phyloP scores from a whole-genome alignment of 2,113 vertebrate species.

The Hippolais icterina region DNA sequence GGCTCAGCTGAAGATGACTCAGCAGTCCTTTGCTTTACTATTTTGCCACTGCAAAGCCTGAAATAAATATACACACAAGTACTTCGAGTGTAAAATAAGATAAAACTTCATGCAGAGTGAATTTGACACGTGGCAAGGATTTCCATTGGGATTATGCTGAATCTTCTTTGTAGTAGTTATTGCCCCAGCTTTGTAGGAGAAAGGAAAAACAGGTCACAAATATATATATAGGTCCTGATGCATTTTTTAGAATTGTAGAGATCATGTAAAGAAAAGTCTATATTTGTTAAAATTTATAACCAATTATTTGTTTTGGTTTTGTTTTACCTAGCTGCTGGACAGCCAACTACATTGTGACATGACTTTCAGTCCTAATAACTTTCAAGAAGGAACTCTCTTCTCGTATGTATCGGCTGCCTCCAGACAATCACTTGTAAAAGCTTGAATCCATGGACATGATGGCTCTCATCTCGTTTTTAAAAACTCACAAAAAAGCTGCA shows the following conservation, averaged over 20 bases:
- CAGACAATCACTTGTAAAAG: slow-evolving; percentile 70
- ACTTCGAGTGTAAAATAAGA: neutral
- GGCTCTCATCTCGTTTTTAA: slow-evolving; percentile 62
- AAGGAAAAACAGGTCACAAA: neutral
- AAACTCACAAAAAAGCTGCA: slow-evolving; percentile 49
- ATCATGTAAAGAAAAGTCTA: neutral
- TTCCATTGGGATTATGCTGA: neutral
- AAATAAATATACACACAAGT: neutral
- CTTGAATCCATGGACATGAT: slow-evolving; percentile 50
- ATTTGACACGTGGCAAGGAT: neutral
- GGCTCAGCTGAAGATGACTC: neutral
- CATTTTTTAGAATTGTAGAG: fast-evolving
- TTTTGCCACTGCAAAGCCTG: neutral
- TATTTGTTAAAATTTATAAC: neutral
- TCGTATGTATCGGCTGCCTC: slow-evolving; percentile 38
- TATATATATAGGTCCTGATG: neutral
- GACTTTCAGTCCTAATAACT: slow-evolving; percentile 22
- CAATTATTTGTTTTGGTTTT: neutral
- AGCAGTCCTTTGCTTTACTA: neutral
- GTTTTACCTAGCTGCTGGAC: slow-evolving; percentile 85
- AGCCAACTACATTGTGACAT: slow-evolving; percentile 94
- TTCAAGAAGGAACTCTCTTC: slow-evolving; percentile 52
- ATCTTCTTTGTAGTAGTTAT: neutral
- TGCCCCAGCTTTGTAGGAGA: neutral
- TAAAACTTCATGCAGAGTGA: neutral